Conservation (phyloP, 1,140 invertebrate genomes). For the Aphelenchoides avenae region DNA sequence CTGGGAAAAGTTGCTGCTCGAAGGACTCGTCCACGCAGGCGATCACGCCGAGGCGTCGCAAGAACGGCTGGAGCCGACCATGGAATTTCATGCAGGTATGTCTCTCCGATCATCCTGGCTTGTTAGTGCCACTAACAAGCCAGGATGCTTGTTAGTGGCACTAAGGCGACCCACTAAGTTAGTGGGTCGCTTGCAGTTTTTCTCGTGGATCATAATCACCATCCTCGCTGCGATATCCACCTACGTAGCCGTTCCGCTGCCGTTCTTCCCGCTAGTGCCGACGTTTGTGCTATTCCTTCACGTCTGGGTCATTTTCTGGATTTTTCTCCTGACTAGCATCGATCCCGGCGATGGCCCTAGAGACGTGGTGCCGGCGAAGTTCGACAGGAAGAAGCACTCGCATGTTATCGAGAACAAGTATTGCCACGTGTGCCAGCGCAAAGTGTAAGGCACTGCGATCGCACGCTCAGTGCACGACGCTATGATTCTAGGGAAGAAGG, state of each 20-base stretch:
- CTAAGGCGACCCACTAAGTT: too few species aligned
- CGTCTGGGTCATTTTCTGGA: constrained; percentile 8
- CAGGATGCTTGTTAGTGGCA: too few species aligned
- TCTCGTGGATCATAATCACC: constrained; percentile 2
- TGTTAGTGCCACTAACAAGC: too few species aligned
- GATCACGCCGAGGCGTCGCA: neutral
- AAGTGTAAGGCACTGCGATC: constrained; percentile 14
- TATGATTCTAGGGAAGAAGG: constrained; percentile 10
- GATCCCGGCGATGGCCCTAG: constrained; percentile 16
- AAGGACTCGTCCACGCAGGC: neutral
- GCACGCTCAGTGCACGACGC: constrained; percentile 66
- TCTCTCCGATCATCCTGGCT: neutral
- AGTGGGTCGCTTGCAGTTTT: neutral
- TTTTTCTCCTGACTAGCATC: constrained; percentile 18
- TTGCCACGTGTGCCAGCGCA: constrained; percentile 22
- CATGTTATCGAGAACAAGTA: constrained; percentile 26
- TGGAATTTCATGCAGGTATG: constrained; percentile 16
- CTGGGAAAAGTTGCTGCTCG: neutral
- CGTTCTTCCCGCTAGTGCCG: constrained; percentile 23
- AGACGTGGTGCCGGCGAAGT: constrained; percentile 10
- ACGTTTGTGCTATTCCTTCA: constrained; percentile 21
- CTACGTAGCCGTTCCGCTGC: constrained; percentile 8
- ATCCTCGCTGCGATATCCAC: neutral
- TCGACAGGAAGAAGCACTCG: constrained; percentile 24
- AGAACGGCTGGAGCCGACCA: constrained; percentile 11